phyloP scores from a whole-genome alignment of 1,140 invertebrate species.

The Anoplolepis gracilipes region DNA sequence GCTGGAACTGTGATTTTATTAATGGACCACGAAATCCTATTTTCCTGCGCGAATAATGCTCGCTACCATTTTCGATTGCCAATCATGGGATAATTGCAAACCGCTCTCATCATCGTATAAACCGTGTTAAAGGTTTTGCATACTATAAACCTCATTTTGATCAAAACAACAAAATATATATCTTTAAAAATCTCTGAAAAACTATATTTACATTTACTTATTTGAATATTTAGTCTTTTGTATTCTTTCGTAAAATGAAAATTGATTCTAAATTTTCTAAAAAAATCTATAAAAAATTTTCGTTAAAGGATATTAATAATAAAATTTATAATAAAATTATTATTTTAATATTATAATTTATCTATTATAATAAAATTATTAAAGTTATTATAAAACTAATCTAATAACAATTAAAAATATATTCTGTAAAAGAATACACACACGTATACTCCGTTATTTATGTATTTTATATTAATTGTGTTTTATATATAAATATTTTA shows the following conservation, averaged over 20 bases:
- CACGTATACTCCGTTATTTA: not conserved
- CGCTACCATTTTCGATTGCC: conserved; percentile 63
- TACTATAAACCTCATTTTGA: not conserved
- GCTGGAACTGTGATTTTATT: conserved; percentile 65
- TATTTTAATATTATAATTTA: no score
- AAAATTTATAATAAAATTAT: no score
- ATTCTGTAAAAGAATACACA: not conserved
- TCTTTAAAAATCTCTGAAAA: not conserved
- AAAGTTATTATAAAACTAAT: not conserved
- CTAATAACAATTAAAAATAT: not conserved
- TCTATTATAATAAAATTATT: conserved; percentile 5
- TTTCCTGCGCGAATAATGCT: conserved; percentile 56
- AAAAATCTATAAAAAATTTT: not conserved
- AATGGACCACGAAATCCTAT: conserved; percentile 66
- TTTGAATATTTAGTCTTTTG: not conserved
- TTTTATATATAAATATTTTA: not conserved
- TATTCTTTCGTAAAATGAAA: not conserved
- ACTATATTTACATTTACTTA: not conserved
- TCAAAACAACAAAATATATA: not conserved
- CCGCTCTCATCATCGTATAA: conserved; percentile 30
- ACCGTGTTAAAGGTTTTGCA: conserved; percentile 8
- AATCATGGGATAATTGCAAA: conserved; percentile 65
- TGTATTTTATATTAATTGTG: not conserved
- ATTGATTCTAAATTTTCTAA: not conserved
- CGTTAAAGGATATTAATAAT: not conserved